Percentiles rank a stretch among this genome's conserved stretches.
Conservation (phyloP, 2,113 vertebrate genomes). For the Marcusenius ussheri region DNA sequence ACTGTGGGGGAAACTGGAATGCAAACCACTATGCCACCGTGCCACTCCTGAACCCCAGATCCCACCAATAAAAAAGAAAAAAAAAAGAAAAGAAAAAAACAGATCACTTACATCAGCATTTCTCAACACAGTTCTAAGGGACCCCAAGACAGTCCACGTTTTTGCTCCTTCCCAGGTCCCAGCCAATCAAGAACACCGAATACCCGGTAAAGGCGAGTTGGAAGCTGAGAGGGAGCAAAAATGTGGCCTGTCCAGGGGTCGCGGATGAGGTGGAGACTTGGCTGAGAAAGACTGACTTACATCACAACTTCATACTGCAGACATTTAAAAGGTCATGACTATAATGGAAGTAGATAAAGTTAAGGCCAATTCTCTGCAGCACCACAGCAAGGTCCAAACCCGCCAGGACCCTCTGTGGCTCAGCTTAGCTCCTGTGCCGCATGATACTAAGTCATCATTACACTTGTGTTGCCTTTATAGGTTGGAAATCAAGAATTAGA, state of each 20-base stretch:
- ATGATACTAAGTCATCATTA: not conserved
- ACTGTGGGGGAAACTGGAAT: too few species aligned
- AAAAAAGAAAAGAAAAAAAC: not conserved
- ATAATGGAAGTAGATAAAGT: not conserved
- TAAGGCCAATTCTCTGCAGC: not conserved
- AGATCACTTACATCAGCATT: not conserved
- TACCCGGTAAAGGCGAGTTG: not conserved
- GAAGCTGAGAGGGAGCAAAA: not conserved
- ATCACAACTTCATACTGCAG: not conserved
- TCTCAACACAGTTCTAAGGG: not conserved
- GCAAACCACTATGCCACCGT: not conserved
- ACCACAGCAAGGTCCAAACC: not conserved
- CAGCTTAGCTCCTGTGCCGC: not conserved
- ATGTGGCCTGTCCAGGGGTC: not conserved
- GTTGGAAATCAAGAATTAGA: not conserved
- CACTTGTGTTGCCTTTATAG: not conserved
- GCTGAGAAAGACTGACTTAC: not conserved
- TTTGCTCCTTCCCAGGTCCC: not conserved
- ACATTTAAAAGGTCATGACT: not conserved
- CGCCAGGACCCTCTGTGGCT: not conserved
- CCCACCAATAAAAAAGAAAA: not conserved
- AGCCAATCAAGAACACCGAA: not conserved
- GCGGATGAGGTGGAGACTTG: not conserved
- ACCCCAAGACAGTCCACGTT: not conserved
- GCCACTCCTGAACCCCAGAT: not conserved